Percentiles rank a stretch among this genome's conserved stretches.
phyloP scores from a whole-genome alignment of 2,113 vertebrate species.

The Pithys albifrons region DNA sequence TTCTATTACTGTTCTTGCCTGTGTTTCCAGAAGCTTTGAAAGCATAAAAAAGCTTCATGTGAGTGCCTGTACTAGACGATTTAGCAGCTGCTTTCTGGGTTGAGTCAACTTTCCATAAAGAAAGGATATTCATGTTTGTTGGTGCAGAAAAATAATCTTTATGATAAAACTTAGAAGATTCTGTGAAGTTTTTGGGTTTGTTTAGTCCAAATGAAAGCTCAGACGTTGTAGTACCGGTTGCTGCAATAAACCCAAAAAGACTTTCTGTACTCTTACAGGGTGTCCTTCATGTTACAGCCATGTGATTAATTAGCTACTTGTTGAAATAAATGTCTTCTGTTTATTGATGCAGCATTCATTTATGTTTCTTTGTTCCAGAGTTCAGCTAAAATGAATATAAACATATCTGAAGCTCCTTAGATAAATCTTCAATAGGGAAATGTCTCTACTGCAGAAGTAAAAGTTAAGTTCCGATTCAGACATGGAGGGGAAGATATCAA shows the following conservation, averaged over 20 bases:
- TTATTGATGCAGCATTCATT: background rate
- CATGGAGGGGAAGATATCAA: background rate
- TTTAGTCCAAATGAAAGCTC: background rate
- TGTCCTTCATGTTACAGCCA: background rate
- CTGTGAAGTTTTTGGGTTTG: background rate
- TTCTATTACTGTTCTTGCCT: fast-evolving
- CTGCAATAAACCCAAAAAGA: background rate
- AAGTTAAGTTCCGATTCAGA: background rate
- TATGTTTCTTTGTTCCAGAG: background rate
- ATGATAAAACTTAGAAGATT: background rate
- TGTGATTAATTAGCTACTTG: background rate
- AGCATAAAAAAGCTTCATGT: background rate
- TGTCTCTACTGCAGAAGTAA: background rate
- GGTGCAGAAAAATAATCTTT: background rate
- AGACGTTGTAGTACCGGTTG: background rate
- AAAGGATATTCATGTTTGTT: background rate
- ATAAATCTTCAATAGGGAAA: background rate
- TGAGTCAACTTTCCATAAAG: background rate
- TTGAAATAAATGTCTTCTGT: background rate
- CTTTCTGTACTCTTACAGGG: background rate
- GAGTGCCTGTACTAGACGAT: background rate
- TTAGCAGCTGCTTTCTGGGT: background rate
- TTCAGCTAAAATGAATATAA: background rate
- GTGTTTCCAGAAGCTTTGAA: background rate
- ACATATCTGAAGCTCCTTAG: background rate